Evolutionary conservation across 2,113 vertebrate species (phyloP).

Genomic region (Phalacrocorax brasilianus): DNA sequence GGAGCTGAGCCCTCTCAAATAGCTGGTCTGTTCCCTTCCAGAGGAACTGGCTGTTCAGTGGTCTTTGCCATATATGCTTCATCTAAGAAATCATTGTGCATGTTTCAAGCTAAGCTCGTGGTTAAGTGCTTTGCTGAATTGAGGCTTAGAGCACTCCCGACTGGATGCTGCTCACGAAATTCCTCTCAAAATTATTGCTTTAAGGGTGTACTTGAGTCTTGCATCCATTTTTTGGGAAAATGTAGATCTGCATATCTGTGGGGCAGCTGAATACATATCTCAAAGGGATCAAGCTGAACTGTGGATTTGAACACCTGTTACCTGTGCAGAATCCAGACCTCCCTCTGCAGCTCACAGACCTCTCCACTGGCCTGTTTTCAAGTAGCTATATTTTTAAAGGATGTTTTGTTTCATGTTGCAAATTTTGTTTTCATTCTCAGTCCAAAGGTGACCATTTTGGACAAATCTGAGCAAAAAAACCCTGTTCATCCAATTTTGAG

Average conservation of each 20-base stretch:
- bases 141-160: background rate
- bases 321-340: background rate
- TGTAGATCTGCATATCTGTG: background rate
- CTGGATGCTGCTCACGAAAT: background rate
- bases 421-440: conserved; percentile 3
- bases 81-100: background rate
- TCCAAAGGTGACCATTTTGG: conserved; percentile 19
- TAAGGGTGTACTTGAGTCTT: background rate
- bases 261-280: background rate
- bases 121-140: background rate
- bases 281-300: background rate
- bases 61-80: background rate
- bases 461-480: background rate
- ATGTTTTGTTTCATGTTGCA: background rate
- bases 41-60: background rate
- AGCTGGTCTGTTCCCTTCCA: background rate
- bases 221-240: background rate
- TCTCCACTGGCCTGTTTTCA: background rate
- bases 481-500: conserved; percentile 18
- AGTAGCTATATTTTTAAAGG: background rate
- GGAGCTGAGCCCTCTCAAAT: background rate
- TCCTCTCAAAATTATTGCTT: background rate
- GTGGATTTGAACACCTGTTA: background rate
- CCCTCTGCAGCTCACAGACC: background rate
- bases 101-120: background rate